Base-by-base conservation (phyloP, 2,888 invertebrate species). In the Cephus spinipes region DNA sequence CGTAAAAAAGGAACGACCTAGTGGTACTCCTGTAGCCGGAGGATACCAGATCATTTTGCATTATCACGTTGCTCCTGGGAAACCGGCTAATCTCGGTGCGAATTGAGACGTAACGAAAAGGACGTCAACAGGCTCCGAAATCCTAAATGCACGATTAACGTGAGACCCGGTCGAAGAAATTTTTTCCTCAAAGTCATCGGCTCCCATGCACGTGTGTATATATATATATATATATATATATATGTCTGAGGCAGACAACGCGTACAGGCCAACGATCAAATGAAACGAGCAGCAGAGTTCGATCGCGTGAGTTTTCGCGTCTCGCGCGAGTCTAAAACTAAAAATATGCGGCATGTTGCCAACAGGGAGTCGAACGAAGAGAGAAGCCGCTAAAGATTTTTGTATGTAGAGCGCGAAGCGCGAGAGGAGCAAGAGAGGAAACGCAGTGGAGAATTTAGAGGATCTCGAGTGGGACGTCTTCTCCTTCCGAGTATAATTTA, bases 401-500 rank as follows among this genome's bases (percentile, higher is more conserved):
- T 55, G 73, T 34, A n/a, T 68, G 32, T 33, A 33, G 34, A 36
- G 33, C 40, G 40, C 15, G 40, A 1, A 40, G 15, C 40, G 6
- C 40, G 40, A 40, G 23, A 55, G 23, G 40, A 23, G 40, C 40
- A 23, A 9, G 40, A 23, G 23, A 23, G 40, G 15, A 55, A 55
- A 23, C 6, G 23, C 40, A 9, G 40, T 55, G 15, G 40, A 9
- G 40, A 55, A 55, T 55, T 55, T 55, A 0, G 23, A 23, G 40
- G 40, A 6, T 55, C 23, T 55, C 23, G 40, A 55, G 23, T 23
- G 9, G 23, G 40, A 23, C 68, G 73, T 68, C 77, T 40, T 75
- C 33, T n/a, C 69, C 68, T 76, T 76, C 77, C 80, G 78, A 40
- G 74, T 69, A 81, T 86, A 88, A 88, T 87, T 87, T 86, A 86